Evolutionary conservation across 1,140 invertebrate species (phyloP), one percentile per base, ranked within the genome.

Genomic region (Meteorus sp.): DNA sequence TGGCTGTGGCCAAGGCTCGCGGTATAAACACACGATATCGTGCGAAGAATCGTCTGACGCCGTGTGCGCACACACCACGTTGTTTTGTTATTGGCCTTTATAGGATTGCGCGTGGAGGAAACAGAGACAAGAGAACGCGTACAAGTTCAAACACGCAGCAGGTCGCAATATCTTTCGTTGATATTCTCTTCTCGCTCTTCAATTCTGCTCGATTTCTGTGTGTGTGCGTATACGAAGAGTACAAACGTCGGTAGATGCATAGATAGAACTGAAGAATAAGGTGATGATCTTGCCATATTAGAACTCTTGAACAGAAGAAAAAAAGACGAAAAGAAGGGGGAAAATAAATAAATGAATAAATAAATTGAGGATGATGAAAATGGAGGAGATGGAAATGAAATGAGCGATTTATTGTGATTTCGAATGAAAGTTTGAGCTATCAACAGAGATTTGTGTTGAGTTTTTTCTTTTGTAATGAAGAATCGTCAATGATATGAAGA

Each of bases 191-290:
- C n/a, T n/a, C n/a, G n/a, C n/a, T n/a, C n/a, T n/a, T n/a, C n/a
- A n/a, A n/a, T n/a, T n/a, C n/a, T n/a, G n/a, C 3, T 7, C 45
- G 45, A 51, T 29, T 29, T 52, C 15, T 23, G 33, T 25, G 45
- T 55, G 31, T 20, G 48, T 43, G 45, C 50, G 31, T 20, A 44
- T 43, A 56, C 53, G 41, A 43, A 41, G 53, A 35, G 27, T n/a
- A n/a, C n/a, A 44, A 33, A 44, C 53, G 54, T 44, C 57, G 45
- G 56, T 23, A 70, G 71, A 73, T 73, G 68, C 68, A 72, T 70
- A 71, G 68, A 71, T 72, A 73, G 62, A 47, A n/a, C n/a, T 19
- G 41, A 25, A 52, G 59, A 66, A 65, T 47, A 61, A 69, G 63
- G 62, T 48, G 65, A 67, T 65, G 65, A 37, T 44, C 41, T 35